Evolutionary conservation across 92 coral and sea anemone species (phyloP), one percentile per base, ranked within the genome.

Genomic region (Porites evermanni): DNA sequence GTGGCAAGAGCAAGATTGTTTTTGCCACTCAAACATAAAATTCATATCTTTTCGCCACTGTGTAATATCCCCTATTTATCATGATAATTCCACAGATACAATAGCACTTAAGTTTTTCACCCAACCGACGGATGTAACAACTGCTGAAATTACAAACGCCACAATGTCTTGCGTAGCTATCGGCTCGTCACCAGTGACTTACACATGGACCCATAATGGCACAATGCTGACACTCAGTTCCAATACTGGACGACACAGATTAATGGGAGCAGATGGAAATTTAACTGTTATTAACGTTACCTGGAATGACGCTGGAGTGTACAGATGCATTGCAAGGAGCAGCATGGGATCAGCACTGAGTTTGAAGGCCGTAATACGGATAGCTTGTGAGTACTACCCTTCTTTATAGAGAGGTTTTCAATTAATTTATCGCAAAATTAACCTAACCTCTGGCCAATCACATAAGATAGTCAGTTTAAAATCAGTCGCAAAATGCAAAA

Each of bases 321-420:
- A 85, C 72, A 83, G 90, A 77, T 93, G 96, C 24, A 78, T 84
- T 51, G 96, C 90, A 53, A 91, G 68, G 54, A 91, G 84, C 78
- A 38, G 65, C 2, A 38, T 79, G 17, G 96, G 96, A 3, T 93
- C 96, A 11, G 86, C 79, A 12, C 67, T 93, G 64, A 91, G 96
- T 53, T 76, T 83, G 17, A 70, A 68, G 74, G 94, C 94, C 2
- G 70, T 67, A 18, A 17, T 93, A 70, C 85, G 64, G 20, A 88
- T 91, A n/a, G 96, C 92, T 3, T 93, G 96, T 93, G 79, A 93
- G 96, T 93, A 75, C 18, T 20, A 54, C 58, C 47, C 47, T 38
- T 38, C 47, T 38, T 38, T 38, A 38, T 38, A 38, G 0, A 38
- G 47, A 38, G 47, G 47, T 4, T 38, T 38, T 38, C 47, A 38